Conservation (phyloP, 2,888 invertebrate genomes). For the Sphinx pinastri region DNA sequence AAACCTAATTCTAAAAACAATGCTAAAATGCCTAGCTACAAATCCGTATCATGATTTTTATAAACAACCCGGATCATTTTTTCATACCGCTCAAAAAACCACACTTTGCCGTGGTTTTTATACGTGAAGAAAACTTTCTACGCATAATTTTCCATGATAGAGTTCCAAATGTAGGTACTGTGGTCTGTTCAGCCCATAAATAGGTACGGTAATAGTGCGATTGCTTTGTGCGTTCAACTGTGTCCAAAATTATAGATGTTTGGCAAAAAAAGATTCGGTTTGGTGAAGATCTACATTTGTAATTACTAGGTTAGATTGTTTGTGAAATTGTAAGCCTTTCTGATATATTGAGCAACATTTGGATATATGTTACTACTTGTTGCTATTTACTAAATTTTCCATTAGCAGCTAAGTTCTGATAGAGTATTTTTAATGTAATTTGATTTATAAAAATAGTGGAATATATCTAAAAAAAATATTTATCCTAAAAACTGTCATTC, state of each 20-base stretch:
- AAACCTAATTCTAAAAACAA: no score
- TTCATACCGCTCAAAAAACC: not conserved
- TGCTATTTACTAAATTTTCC: not conserved
- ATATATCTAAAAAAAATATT: no score
- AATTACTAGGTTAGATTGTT: not conserved
- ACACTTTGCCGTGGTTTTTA: slow-evolving; percentile 12
- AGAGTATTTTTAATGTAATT: no score
- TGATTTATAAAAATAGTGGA: no score
- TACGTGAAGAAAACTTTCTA: slow-evolving; percentile 13
- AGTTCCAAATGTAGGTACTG: slow-evolving; percentile 12
- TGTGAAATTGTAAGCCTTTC: not conserved
- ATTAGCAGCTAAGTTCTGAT: not conserved
- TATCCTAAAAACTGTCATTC: no score
- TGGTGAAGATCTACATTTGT: not conserved
- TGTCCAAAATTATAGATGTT: slow-evolving; percentile 1
- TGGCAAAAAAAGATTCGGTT: not conserved
- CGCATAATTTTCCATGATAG: slow-evolving; percentile 17
- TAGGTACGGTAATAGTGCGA: slow-evolving; percentile 10
- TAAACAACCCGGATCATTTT: no score
- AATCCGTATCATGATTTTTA: no score
- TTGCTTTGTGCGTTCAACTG: not conserved
- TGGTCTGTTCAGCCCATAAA: slow-evolving; percentile 7
- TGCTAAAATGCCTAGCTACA: no score
- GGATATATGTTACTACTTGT: not conserved
- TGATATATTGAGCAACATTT: not conserved